Evolutionary conservation across 2,888 invertebrate genomes (phyloP).

Genomic region (Drosophila paramelanica): DNA sequence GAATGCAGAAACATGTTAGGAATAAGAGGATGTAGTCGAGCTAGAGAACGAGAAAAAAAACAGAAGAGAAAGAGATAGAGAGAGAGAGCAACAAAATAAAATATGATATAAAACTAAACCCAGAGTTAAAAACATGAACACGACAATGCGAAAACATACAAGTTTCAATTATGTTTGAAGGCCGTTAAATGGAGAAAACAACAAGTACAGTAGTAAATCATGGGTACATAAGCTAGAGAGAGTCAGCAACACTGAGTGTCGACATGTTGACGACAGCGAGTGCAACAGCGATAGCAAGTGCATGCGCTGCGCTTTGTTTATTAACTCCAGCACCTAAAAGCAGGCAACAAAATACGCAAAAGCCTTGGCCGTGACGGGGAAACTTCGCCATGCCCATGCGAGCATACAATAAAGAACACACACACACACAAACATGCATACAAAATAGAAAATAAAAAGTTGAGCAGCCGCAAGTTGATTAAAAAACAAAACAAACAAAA

Average conservation of each 20-base stretch:
- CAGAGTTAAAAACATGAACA: slow-evolving; percentile 29
- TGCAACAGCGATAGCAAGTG: slow-evolving; percentile 12
- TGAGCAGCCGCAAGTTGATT: neutral
- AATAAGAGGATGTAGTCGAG: slow-evolving; percentile 11
- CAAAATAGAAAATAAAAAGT: neutral
- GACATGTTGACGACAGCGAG: no score
- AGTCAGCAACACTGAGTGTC: slow-evolving; percentile 18
- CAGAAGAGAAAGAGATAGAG: slow-evolving; percentile 24
- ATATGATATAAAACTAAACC: slow-evolving; percentile 7
- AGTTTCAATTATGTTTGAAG: slow-evolving; percentile 49
- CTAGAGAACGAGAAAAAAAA: slow-evolving; percentile 17
- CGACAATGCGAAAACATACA: slow-evolving; percentile 24
- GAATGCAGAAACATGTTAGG: slow-evolving; percentile 1
- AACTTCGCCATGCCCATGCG: slow-evolving; percentile 19
- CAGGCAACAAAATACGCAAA: slow-evolving; percentile 28
- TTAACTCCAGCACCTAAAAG: slow-evolving; percentile 38
- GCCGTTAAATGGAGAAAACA: slow-evolving; percentile 15
- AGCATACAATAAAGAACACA: slow-evolving; percentile 12
- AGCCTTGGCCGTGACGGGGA: slow-evolving; percentile 17
- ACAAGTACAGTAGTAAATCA: slow-evolving; percentile 10
- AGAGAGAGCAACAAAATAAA: slow-evolving; percentile 15
- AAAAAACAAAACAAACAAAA: slow-evolving; percentile 14
- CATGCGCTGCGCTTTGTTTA: neutral
- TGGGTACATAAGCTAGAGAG: slow-evolving; percentile 32
- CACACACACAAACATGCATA: neutral